Conservation (phyloP, 2,888 invertebrate genomes). For the Ormyrus pomaceus region DNA sequence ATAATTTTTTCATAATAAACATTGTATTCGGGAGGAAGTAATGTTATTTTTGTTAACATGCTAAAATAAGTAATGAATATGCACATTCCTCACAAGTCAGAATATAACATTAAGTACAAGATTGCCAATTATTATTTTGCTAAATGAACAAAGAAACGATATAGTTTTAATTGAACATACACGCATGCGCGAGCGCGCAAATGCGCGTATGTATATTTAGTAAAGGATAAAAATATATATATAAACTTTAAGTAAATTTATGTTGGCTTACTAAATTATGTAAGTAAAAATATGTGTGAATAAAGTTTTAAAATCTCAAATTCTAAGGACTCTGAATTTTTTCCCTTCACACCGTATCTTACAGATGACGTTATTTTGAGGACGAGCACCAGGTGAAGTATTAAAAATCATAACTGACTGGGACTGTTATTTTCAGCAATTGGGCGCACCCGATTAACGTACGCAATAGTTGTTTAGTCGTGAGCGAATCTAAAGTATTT, state of each 20-base stretch:
- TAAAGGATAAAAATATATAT: conserved; percentile 64
- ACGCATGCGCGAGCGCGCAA: conserved; percentile 34
- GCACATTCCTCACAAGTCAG: conserved; percentile 73
- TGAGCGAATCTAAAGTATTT: too few relatives aligned
- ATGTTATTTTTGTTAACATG: conserved; percentile 52
- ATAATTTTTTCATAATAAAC: conserved; percentile 6
- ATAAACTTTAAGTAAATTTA: conserved; percentile 70
- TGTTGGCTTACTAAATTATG: conserved; percentile 73
- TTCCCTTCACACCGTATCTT: background rate
- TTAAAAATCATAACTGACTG: too few relatives aligned
- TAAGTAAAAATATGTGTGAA: conserved; percentile 75
- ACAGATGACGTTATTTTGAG: too few relatives aligned
- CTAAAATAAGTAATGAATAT: conserved; percentile 64
- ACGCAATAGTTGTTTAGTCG: too few relatives aligned
- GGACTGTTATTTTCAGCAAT: too few relatives aligned
- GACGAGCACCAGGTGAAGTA: too few relatives aligned
- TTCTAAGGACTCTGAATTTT: conserved; percentile 38
- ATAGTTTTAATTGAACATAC: conserved; percentile 56
- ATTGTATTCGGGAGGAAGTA: background rate
- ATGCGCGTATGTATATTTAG: conserved; percentile 52
- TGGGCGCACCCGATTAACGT: too few relatives aligned
- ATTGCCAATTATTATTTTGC: conserved; percentile 72
- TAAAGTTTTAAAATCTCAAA: conserved; percentile 71
- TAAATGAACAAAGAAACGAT: conserved; percentile 52
- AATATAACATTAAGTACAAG: conserved; percentile 70